Evolutionary conservation across 2,888 invertebrate genomes (phyloP).

Genomic region (Cephus sareptanus): DNA sequence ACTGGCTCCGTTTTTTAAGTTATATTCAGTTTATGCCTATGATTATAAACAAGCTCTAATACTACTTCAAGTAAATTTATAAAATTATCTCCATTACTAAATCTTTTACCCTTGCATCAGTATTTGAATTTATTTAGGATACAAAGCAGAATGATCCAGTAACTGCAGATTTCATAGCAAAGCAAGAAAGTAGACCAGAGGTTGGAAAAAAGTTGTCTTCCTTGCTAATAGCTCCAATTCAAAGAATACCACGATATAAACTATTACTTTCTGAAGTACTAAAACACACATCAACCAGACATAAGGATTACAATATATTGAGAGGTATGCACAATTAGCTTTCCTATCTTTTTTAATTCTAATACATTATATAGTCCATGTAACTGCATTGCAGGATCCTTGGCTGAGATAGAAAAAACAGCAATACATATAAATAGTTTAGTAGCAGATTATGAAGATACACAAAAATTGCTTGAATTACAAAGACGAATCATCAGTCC

Average conservation of each 20-base stretch:
- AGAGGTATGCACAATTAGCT: slow-evolving; percentile 61
- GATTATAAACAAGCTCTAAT: slow-evolving; percentile 75
- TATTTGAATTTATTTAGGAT: slow-evolving; percentile 59
- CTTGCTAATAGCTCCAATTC: slow-evolving; percentile 81
- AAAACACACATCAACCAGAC: slow-evolving; percentile 70
- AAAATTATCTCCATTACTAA: neutral
- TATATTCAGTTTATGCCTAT: slow-evolving; percentile 82
- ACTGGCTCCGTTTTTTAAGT: slow-evolving; percentile 81
- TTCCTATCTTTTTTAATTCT: neutral
- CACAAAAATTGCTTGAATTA: slow-evolving; percentile 75
- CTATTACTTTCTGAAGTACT: slow-evolving; percentile 77
- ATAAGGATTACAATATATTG: slow-evolving; percentile 70
- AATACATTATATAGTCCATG: neutral
- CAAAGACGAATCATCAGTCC: slow-evolving; percentile 74
- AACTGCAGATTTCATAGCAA: slow-evolving; percentile 71
- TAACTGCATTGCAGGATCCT: slow-evolving; percentile 69
- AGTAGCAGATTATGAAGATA: slow-evolving; percentile 79
- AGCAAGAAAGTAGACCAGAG: slow-evolving; percentile 77
- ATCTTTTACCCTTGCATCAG: slow-evolving; percentile 16
- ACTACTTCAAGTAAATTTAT: slow-evolving; percentile 70
- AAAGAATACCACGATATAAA: slow-evolving; percentile 81
- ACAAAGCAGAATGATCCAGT: slow-evolving; percentile 68
- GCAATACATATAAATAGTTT: slow-evolving; percentile 80
- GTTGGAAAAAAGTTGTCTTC: slow-evolving; percentile 78
- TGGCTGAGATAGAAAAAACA: slow-evolving; percentile 75